A percentile compares a stretch with the other conserved stretches of the same genome.
Conservation (phyloP, 1,140 invertebrate genomes). For the Wiebesia pumilae region DNA sequence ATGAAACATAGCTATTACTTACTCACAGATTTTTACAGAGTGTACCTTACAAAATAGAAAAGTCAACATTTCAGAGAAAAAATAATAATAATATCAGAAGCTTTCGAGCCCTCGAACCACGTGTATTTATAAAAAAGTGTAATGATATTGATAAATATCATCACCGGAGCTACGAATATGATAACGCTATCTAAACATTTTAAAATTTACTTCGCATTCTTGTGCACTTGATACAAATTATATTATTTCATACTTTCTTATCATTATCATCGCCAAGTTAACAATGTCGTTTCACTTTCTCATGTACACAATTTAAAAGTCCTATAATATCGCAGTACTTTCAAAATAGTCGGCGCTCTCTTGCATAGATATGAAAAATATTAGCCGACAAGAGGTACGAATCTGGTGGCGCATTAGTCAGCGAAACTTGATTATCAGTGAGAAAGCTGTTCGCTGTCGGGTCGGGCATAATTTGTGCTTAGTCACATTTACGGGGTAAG, state of each 20-base stretch:
- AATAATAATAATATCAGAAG: no score
- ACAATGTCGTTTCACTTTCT: no score
- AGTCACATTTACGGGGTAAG: constrained; percentile 10
- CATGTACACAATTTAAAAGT: no score
- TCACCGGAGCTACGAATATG: no score
- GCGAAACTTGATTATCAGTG: background rate
- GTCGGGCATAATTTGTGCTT: background rate
- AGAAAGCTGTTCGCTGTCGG: background rate
- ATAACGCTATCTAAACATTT: no score
- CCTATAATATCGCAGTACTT: no score
- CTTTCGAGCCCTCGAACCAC: background rate
- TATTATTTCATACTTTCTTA: no score
- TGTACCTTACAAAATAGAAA: background rate
- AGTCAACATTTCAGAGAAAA: background rate
- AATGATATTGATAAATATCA: background rate
- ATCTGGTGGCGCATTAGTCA: background rate
- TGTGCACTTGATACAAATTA: no score
- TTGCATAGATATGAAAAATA: background rate
- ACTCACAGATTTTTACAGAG: background rate
- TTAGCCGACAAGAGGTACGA: background rate
- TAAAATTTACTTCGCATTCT: no score
- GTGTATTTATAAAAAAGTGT: background rate
- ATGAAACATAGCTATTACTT: background rate
- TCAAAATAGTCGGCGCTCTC: no score
- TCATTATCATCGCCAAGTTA: no score